These are phyloP conservation scores for Leiothrix lutea DNA, from an alignment of 2,113 vertebrate species.

Conservation along the genomic window DNA sequence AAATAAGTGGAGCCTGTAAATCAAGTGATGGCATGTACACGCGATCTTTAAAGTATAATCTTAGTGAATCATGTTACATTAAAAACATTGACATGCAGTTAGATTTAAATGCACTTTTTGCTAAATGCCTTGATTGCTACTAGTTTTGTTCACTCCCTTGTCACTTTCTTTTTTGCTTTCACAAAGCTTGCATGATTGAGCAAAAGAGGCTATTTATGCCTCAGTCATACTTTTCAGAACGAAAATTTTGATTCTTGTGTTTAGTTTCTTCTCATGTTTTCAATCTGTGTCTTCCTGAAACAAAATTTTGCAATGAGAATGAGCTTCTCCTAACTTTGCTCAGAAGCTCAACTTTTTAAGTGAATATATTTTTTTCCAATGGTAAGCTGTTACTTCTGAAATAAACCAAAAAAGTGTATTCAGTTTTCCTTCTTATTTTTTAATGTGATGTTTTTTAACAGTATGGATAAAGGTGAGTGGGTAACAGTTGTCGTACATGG, in stretches of 20 bases:
- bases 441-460: not conserved
- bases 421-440: not conserved
- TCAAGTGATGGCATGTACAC: not conserved
- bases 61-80: not conserved
- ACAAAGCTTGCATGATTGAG: not conserved
- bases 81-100: not conserved
- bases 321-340: not conserved
- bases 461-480: not conserved
- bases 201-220: not conserved
- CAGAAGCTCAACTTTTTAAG: not conserved
- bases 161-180: not conserved
- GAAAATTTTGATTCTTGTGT: not conserved
- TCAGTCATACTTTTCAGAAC: not conserved
- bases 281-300: not conserved
- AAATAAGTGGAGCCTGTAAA: not conserved
- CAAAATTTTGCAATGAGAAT: not conserved
- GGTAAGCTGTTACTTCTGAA: not conserved
- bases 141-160: not conserved
- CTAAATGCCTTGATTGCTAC: not conserved
- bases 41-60: not conserved
- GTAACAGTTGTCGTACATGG: not conserved
- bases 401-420: not conserved
- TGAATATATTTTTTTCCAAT: not conserved
- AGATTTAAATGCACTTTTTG: not conserved
- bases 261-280: not conserved